Evolutionary conservation across 2,797 vertebrate genomes (phyloP).

Genomic region (Miichthys miiuy): DNA sequence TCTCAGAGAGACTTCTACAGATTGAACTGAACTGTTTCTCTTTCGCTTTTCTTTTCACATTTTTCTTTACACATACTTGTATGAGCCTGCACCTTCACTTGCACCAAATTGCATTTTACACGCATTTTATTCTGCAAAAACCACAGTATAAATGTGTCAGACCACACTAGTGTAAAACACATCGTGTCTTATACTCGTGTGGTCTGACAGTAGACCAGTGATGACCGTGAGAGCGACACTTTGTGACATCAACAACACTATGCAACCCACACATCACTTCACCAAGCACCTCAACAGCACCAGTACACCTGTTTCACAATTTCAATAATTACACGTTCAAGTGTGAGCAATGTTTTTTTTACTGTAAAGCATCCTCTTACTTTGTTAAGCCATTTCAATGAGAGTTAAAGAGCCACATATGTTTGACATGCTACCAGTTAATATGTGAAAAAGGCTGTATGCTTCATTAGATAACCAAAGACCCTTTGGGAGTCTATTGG

Average conservation of each 20-base stretch:
- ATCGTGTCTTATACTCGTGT: too few relatives aligned
- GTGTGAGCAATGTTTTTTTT: not conserved
- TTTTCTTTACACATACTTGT: not conserved
- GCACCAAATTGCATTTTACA: constrained; percentile 1
- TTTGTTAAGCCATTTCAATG: not conserved
- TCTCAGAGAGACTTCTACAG: constrained; percentile 8
- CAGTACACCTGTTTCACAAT: not conserved
- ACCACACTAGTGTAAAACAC: constrained; percentile 2
- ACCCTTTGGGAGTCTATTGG: not conserved
- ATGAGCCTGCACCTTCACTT: constrained; percentile 3
- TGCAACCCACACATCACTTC: not conserved
- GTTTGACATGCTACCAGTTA: not conserved
- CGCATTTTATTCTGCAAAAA: not conserved
- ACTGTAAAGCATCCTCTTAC: not conserved
- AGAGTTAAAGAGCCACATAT: not conserved
- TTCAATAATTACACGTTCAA: not conserved
- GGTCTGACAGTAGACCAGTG: not conserved
- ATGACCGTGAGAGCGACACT: constrained; percentile 16
- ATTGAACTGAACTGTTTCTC: constrained; percentile 8
- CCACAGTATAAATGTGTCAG: constrained; percentile 12
- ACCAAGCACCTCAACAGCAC: not conserved
- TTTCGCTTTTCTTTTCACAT: constrained; percentile 1
- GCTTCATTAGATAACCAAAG: not conserved
- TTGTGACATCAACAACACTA: not conserved
- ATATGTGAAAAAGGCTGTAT: not conserved